Conservation (phyloP, 2,797 vertebrate genomes). For the Rhabdophis nuchalis region DNA sequence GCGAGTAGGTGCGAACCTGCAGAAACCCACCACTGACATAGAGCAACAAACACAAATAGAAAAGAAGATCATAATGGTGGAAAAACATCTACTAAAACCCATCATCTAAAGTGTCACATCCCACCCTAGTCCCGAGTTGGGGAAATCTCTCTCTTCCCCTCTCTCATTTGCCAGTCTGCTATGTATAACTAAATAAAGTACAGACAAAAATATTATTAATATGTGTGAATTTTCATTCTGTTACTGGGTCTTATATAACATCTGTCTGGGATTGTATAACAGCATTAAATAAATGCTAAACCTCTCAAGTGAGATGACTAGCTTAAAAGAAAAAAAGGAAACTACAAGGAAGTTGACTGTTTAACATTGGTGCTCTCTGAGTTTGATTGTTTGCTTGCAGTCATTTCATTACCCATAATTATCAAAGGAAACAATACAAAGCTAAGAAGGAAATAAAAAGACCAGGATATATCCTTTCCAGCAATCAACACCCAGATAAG, state of each 20-base stretch:
- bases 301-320: background rate
- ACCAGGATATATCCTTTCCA: background rate
- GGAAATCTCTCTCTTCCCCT: background rate
- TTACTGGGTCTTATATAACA: background rate
- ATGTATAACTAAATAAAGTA: background rate
- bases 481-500: background rate
- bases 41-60: background rate
- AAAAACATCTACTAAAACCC: background rate
- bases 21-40: too few species aligned
- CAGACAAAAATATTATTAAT: background rate
- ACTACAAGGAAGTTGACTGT: background rate
- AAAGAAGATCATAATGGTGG: background rate
- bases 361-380: background rate
- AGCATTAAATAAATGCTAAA: background rate
- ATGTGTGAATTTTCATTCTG: background rate
- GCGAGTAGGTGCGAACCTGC: too few species aligned
- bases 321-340: background rate
- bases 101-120: background rate
- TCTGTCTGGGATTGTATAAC: background rate
- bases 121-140: background rate
- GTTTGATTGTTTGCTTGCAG: background rate
- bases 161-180: background rate
- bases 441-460: background rate
- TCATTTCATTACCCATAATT: background rate
- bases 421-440: background rate